These are phyloP conservation scores for Proctacanthus coquilletti DNA, from an alignment of 1,140 invertebrate species.

Conservation along the genomic window DNA sequence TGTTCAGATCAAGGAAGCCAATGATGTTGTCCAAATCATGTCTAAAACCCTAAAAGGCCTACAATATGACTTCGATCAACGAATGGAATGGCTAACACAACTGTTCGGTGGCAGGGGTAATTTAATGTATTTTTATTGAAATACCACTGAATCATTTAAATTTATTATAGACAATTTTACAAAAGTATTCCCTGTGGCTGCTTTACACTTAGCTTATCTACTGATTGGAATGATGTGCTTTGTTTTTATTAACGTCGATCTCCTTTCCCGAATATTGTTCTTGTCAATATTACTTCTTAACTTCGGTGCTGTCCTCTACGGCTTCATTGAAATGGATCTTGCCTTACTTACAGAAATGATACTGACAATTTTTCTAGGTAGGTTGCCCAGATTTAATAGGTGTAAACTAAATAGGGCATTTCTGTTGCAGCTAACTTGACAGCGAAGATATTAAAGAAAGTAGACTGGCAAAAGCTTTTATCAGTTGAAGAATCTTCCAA, in stretches of 20 bases:
- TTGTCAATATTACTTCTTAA: neutral
- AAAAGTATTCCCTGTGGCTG: conserved; percentile 17
- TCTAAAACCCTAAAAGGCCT: conserved; percentile 36
- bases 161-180: conserved; percentile 16
- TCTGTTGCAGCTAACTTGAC: neutral
- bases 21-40: conserved; percentile 38
- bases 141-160: conserved; percentile 1
- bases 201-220: conserved; percentile 20
- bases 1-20: conserved; percentile 42
- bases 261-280: neutral
- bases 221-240: conserved; percentile 21
- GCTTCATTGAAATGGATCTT: neutral
- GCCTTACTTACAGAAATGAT: neutral
- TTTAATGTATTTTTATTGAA: neutral
- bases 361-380: conserved; percentile 1
- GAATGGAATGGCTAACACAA: conserved; percentile 38
- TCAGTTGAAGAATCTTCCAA: neutral
- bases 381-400: too few relatives aligned
- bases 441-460: neutral
- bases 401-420: neutral
- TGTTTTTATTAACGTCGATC: conserved; percentile 17
- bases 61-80: conserved; percentile 34
- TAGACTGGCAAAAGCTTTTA: neutral
- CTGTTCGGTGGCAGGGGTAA: conserved; percentile 39
- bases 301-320: neutral